These are phyloP conservation scores for Coptodon rendalli DNA, from an alignment of 2,113 vertebrate genomes.

Conservation along the genomic window DNA sequence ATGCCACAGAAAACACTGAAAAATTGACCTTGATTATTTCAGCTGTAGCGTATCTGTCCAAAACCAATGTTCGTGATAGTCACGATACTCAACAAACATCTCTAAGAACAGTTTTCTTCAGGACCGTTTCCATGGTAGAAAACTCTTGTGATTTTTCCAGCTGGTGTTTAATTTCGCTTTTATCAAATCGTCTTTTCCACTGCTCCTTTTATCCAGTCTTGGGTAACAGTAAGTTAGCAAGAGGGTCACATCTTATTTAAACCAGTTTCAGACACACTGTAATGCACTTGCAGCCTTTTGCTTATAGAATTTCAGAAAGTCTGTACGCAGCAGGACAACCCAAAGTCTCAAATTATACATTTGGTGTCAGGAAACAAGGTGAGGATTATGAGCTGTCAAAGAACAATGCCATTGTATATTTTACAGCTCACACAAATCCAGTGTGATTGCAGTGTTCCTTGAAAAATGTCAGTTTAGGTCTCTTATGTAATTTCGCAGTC, in stretches of 20 bases:
- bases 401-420: not conserved
- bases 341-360: not conserved
- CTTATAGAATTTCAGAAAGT: not conserved
- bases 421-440: not conserved
- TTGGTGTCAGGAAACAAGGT: not conserved
- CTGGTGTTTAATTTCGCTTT: not conserved
- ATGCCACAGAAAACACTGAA: not conserved
- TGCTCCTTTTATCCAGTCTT: not conserved
- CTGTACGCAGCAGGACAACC: not conserved
- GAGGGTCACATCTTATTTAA: not conserved
- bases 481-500: constrained; percentile 5
- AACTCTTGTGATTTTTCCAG: not conserved
- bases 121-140: not conserved
- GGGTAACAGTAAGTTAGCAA: not conserved
- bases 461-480: not conserved
- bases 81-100: not conserved
- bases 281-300: not conserved
- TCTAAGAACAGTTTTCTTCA: not conserved
- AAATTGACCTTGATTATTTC: not conserved
- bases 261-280: not conserved
- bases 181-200: not conserved
- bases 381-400: not conserved
- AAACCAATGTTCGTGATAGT: not conserved
- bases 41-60: not conserved
- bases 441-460: not conserved